Base-by-base conservation (phyloP, 2,113 vertebrate genomes). In the Sclerurus mexicanus region DNA sequence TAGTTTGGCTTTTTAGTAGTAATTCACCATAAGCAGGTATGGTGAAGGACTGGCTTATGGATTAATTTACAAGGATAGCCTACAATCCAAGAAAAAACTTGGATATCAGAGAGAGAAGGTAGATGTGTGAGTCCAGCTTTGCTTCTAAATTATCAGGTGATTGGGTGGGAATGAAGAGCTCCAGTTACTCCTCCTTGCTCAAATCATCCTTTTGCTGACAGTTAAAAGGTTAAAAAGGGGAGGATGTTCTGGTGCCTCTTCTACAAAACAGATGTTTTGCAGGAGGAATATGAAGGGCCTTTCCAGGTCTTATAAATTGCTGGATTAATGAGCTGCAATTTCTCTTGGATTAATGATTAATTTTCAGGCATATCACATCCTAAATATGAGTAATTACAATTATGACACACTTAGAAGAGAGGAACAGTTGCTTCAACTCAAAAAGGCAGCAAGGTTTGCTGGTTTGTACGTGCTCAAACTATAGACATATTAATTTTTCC, bases 371-470 rank as follows among this genome's bases (percentile, higher is more conserved):
- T 60, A 85, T 37, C 50, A 24, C 30, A 67, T 58, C 80, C 72
- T 73, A 94, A 87, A 82, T 66, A 75, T 75, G 80, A 95, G 53
- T 89, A 87, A 87, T 95, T 89, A 31, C 68, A 85, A 40, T 77
- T 78, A 67, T 37, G 67, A 75, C 85, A 88, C 79, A 72, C 39
- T 87, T 55, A 81, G 71, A 92, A 93, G 59, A 75, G 86, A 71
- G 89, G 39, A 96, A 81, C 81, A 87, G 89, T 93, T 90, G 84
- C 69, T 95, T 75, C 77, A 75, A 22, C 83, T 92, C 86, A 20
- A 42, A 40, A 80, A 85, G 86, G 55, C 89, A 77, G 21, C 35
- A 67, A 85, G 92, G 86, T 90, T 77, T 52, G 68, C 33, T 75
- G 64, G 4, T 66, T 87, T 78, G 56, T 60, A 72, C 33, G 18